Percentiles rank a stretch among this genome's conserved stretches.
Conservation (phyloP, 2,888 invertebrate genomes). For the Drosophila antonietae region DNA sequence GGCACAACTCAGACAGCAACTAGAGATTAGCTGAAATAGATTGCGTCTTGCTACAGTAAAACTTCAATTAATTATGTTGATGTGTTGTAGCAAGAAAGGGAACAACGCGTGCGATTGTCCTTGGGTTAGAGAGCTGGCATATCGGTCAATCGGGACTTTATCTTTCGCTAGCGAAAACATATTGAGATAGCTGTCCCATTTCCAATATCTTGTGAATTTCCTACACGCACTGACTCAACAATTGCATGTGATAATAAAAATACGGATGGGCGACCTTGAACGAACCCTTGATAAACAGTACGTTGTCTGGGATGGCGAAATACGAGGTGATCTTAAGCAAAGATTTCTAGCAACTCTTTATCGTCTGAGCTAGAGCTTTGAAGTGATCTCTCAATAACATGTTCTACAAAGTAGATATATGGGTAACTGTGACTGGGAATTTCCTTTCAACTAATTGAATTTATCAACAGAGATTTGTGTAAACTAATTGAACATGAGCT, state of each 20-base stretch:
- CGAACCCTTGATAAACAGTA: constrained; percentile 3
- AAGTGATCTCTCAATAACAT: background rate
- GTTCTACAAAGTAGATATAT: background rate
- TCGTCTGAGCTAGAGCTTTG: background rate
- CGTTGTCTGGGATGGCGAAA: constrained; percentile 26
- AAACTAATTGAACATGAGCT: background rate
- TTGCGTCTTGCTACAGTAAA: constrained; percentile 30
- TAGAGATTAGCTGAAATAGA: constrained; percentile 55
- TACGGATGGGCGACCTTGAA: constrained; percentile 27
- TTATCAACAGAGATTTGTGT: background rate
- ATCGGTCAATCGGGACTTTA: constrained; percentile 53
- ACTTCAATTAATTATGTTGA: constrained; percentile 54
- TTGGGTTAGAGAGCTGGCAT: constrained; percentile 36
- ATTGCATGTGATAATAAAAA: constrained; percentile 24
- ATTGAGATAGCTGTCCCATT: constrained; percentile 36
- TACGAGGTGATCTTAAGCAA: constrained; percentile 4
- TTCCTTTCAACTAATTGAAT: background rate
- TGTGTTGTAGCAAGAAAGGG: constrained; percentile 2
- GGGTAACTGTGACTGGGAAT: background rate
- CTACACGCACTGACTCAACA: constrained; percentile 27
- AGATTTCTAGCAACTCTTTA: background rate
- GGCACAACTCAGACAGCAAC: constrained; percentile 2
- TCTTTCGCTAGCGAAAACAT: constrained; percentile 3
- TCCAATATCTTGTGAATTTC: constrained; percentile 23
- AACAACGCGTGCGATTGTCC: constrained; percentile 38